These are phyloP conservation scores for Enteromius mattozi DNA, from an alignment of 2,797 vertebrate species.

Conservation along the genomic window DNA sequence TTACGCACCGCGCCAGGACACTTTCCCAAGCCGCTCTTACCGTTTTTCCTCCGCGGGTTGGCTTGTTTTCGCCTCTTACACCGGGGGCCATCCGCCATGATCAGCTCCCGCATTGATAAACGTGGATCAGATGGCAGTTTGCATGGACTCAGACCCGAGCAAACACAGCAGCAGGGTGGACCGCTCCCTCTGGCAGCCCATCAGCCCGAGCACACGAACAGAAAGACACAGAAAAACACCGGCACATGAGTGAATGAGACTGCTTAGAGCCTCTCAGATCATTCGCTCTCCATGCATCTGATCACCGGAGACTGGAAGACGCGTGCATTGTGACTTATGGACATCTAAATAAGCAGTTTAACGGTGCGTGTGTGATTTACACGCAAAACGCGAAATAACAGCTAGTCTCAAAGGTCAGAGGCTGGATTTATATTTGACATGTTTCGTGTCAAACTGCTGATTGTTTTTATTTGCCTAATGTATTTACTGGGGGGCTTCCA, in stretches of 20 bases:
- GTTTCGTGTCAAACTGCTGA: neutral
- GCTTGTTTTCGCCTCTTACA: conserved; percentile 98
- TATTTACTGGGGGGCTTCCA: neutral
- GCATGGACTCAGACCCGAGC: conserved; percentile 94
- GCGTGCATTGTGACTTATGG: neutral
- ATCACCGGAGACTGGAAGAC: conserved; percentile 7
- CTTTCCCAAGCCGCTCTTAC: conserved; percentile 80
- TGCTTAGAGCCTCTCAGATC: conserved; percentile 7
- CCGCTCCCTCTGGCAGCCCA: conserved; percentile 39
- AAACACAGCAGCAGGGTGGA: conserved; percentile 81
- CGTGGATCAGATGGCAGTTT: conserved; percentile 96
- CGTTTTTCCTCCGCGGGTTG: conserved; percentile 98
- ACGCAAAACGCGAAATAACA: neutral
- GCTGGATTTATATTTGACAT: neutral
- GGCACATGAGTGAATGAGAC: conserved; percentile 25
- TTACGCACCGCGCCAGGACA: conserved; percentile 39
- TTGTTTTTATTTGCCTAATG: neutral
- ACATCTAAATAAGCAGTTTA: conserved; percentile 2
- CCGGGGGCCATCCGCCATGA: conserved; percentile 92
- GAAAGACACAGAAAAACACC: conserved; percentile 28
- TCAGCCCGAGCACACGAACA: conserved; percentile 29
- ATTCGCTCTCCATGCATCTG: conserved; percentile 18
- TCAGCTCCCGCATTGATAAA: conserved; percentile 98
- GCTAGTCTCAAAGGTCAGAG: conserved; percentile 5
- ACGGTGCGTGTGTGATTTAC: neutral